Base-by-base conservation (phyloP, 2,113 vertebrate genomes). In the Chloebia gouldiae region DNA sequence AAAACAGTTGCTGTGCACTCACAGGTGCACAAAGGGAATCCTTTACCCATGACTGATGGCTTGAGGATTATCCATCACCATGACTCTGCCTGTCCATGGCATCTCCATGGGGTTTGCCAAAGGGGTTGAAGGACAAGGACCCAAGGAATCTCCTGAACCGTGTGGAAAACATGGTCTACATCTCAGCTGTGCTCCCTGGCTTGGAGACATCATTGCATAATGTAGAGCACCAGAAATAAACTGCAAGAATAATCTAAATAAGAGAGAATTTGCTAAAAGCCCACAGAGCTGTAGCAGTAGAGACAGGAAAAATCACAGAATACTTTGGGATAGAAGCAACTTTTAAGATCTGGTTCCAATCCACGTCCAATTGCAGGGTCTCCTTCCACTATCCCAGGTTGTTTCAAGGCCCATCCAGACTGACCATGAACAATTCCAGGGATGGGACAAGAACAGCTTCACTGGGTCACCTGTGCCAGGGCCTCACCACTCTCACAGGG, bases 41-140 rank as follows among this genome's bases (percentile, higher is more conserved):
- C 42, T 65, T 56, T 30, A 53, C 15, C 30, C 37, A 35, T 2
- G 10, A 44, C 4, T 0, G 0, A 59, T 73, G 72, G 21, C 19
- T 25, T 7, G 6, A 82, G 33, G 18, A 80, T 35, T 27, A 59
- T n/a, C 51, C 47, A 68, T 17, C 56, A 68, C 8, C 56, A 47
- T 2, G 7, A 8, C 72, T 53, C 14, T 20, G 42, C 53, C 35
- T 42, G 25, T 30, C 37, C 45, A 21, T 1, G 2, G 37, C 23
- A 45, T 27, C 56, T 77, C 76, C 33, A 16, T 2, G 27, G 8
- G 42, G 7, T 20, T 78, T 42, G 19, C 10, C 31, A 60, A 75
- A 75, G 7, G 6, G 42, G 8, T 8, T 23, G 31, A 86, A 81
- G 47, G 23, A 40, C 45, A 51, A 51, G 11, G 18, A 53, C 23